These are phyloP conservation scores for Itoplectis maculator DNA, from an alignment of 2,888 invertebrate genomes.

Conservation along the genomic window DNA sequence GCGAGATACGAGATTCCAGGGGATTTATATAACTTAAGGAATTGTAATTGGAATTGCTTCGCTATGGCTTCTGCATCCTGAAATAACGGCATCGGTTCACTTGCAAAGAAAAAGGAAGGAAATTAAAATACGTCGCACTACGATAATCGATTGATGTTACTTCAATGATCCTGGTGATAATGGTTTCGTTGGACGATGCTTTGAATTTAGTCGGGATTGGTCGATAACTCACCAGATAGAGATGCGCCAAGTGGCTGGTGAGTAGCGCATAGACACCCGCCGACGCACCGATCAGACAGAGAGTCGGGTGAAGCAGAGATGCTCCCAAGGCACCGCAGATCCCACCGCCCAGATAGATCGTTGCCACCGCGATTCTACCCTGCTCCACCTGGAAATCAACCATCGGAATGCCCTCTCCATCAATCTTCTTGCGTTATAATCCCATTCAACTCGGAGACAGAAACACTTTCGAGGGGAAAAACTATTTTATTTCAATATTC, in stretches of 20 bases:
- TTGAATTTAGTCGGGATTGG: not conserved
- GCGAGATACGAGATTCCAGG: slow-evolving; percentile 25
- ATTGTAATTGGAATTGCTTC: slow-evolving; percentile 55
- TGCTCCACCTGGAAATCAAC: slow-evolving; percentile 88
- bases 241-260: slow-evolving; percentile 94
- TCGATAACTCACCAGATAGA: slow-evolving; percentile 87
- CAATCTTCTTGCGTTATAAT: not conserved
- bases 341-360: slow-evolving; percentile 91
- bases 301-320: slow-evolving; percentile 90
- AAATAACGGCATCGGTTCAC: not conserved
- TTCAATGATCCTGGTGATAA: too few species aligned
- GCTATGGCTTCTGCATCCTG: not conserved
- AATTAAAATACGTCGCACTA: too few species aligned
- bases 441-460: not conserved
- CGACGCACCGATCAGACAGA: slow-evolving; percentile 94
- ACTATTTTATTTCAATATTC: too few species aligned
- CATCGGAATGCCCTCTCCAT: not conserved
- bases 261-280: slow-evolving; percentile 96
- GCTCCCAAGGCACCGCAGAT: slow-evolving; percentile 91
- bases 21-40: slow-evolving; percentile 48
- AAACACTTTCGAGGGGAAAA: not conserved
- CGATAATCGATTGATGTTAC: too few species aligned
- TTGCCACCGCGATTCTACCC: slow-evolving; percentile 89
- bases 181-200: too few species aligned
- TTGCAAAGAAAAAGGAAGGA: not conserved